Evolutionary conservation across 2,113 vertebrate species (phyloP), one percentile per base, ranked within the genome.

Genomic region (Pachypanchax playfairii): DNA sequence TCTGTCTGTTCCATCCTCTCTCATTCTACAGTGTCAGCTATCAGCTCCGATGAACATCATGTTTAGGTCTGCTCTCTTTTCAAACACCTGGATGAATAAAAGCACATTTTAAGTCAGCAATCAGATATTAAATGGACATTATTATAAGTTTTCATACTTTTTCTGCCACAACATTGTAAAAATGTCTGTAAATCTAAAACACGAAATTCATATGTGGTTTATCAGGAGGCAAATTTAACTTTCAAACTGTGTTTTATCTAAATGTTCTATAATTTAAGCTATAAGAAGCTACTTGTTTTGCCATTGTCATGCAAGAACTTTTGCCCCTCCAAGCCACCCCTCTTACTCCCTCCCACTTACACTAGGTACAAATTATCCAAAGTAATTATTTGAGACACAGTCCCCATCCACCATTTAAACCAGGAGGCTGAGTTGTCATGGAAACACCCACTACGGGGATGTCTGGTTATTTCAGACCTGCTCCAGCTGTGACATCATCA

Each of bases 1-100:
- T 83, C 90, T 43, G 62, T 28, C 60, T 92, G 87, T 74, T 96
- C 95, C 94, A 95, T 96, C 21, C 75, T 94, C 86, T 82, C 83
- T 86, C 88, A 88, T 88, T 85, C 83, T 72, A 87, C 85, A 55
- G 82, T 68, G 88, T 92, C 90, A 91, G 82, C 88, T 87, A 79
- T 83, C 75, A 60, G 65, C 51, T 77, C 70, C 79, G 73, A 29
- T 50, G 35, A 59, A 60, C 79, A 83, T 85, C 77, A 79, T 90
- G 77, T 72, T 73, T 77, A 33, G 1, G 72, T 42, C 67, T 49
- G 5, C 58, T 60, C 56, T 24, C 60, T 66, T 54, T 44, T 73
- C 54, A 63, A 79, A 73, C 65, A 85, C 85, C 89, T 90, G 61
- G 22, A 83, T 65, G 44, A 75, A 70, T 13, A 73, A 66, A 75